These are phyloP conservation scores for Pipistrellus kuhlii DNA, from an alignment of 2,797 vertebrate genomes.

Conservation along the genomic window DNA sequence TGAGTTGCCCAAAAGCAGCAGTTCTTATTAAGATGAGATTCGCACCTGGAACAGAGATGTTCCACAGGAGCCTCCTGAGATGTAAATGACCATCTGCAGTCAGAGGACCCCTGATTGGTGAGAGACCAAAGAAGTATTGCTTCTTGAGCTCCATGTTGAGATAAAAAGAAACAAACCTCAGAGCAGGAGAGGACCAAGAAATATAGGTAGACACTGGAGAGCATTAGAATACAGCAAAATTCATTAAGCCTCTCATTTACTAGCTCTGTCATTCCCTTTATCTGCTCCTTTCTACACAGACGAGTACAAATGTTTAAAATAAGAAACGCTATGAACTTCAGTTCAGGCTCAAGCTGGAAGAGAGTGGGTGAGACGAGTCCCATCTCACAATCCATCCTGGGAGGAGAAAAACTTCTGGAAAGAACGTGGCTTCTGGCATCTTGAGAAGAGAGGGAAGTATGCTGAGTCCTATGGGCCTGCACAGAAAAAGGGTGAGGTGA, in stretches of 20 bases:
- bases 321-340: neutral
- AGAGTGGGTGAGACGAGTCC: neutral
- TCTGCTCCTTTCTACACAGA: neutral
- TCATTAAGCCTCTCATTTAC: neutral
- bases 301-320: neutral
- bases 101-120: neutral
- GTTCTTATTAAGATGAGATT: neutral
- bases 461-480: neutral
- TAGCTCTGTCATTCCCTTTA: neutral
- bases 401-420: neutral
- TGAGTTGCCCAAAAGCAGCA: neutral
- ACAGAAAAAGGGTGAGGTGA: neutral
- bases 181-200: neutral
- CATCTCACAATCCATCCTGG: neutral
- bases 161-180: neutral
- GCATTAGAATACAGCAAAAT: neutral
- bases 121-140: neutral
- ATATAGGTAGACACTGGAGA: neutral
- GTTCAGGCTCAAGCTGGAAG: neutral
- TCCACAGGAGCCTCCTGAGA: neutral
- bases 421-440: neutral
- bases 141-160: neutral
- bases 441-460: neutral
- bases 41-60: neutral
- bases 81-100: neutral